A percentile compares a stretch with the other conserved stretches of the same genome.
Conservation (phyloP, 2,797 vertebrate species). For the Lepilemur ruficaudatus region DNA sequence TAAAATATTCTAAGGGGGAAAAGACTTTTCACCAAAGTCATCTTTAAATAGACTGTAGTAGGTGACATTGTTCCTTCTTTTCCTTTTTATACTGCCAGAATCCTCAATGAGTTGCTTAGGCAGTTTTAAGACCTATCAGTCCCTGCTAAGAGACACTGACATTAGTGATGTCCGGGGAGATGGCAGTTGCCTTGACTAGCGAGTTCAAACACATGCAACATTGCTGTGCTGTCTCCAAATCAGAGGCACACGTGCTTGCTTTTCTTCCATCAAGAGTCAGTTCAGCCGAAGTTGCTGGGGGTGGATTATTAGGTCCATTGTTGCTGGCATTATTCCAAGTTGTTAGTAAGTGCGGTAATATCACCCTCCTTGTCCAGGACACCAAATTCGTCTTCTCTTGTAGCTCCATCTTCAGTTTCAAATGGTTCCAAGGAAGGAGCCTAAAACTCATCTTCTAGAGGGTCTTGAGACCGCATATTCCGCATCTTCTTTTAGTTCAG, state of each 20-base stretch:
- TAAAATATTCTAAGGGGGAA: no score
- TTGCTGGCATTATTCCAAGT: constrained; percentile 37
- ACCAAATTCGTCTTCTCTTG: not conserved
- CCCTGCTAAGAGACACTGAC: constrained; percentile 72
- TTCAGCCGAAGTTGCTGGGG: constrained; percentile 55
- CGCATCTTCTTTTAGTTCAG: constrained; percentile 51
- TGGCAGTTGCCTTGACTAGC: constrained; percentile 62
- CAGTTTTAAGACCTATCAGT: constrained; percentile 74
- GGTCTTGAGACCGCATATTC: constrained; percentile 73
- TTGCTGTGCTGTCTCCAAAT: not conserved
- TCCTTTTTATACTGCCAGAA: constrained; percentile 68
- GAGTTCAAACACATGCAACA: constrained; percentile 58
- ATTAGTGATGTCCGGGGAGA: constrained; percentile 70
- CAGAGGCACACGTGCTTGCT: constrained; percentile 29
- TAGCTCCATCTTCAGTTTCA: constrained; percentile 69
- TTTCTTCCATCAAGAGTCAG: constrained; percentile 45
- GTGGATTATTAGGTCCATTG: constrained; percentile 51
- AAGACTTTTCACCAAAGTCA: no score
- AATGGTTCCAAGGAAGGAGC: constrained; percentile 51
- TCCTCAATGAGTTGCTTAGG: constrained; percentile 79
- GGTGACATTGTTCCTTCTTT: constrained; percentile 59
- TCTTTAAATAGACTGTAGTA: not conserved
- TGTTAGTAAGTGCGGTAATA: not conserved
- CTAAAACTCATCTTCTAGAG: constrained; percentile 45
- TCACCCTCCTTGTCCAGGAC: constrained; percentile 23